A percentile compares a stretch with the other conserved stretches of the same genome.
Evolutionary conservation across 2,888 invertebrate genomes (phyloP).

Genomic region (Rhingia campestris): DNA sequence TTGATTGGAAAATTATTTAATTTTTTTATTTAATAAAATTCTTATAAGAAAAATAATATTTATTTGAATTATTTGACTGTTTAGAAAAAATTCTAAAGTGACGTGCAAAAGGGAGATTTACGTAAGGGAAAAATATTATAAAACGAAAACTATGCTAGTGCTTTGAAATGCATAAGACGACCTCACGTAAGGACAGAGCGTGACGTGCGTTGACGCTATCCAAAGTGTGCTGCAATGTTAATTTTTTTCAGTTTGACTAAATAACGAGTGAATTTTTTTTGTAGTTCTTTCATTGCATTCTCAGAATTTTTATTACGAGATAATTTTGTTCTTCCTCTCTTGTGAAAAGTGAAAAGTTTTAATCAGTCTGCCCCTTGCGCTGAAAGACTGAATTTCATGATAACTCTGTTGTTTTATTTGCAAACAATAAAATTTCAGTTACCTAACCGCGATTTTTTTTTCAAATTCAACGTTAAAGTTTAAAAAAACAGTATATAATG

Average conservation of each 20-base stretch:
- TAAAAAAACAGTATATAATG: not conserved
- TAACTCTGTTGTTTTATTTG: not conserved
- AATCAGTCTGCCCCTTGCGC: constrained; percentile 7
- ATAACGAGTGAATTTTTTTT: constrained; percentile 48
- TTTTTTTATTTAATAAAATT: not conserved
- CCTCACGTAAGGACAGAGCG: constrained; percentile 43
- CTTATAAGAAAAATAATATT: not conserved
- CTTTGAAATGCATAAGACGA: constrained; percentile 53
- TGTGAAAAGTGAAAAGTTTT: constrained; percentile 30
- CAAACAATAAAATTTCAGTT: too few species aligned
- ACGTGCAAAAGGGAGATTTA: constrained; percentile 59
- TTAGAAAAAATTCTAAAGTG: constrained; percentile 41
- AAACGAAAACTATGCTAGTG: constrained; percentile 5
- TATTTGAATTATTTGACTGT: constrained; percentile 13
- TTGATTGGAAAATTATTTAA: not conserved
- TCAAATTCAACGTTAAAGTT: too few species aligned
- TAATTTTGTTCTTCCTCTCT: constrained; percentile 4
- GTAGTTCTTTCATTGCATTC: too few species aligned
- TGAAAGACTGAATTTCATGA: constrained; percentile 16
- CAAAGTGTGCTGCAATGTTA: constrained; percentile 10
- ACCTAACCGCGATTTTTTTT: too few species aligned
- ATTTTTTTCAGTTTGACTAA: constrained; percentile 19
- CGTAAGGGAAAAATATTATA: constrained; percentile 44
- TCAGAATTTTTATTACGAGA: too few species aligned
- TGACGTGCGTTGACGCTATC: constrained; percentile 35